Conservation (phyloP, 2,888 invertebrate species). For the Apodemia hepburni region DNA sequence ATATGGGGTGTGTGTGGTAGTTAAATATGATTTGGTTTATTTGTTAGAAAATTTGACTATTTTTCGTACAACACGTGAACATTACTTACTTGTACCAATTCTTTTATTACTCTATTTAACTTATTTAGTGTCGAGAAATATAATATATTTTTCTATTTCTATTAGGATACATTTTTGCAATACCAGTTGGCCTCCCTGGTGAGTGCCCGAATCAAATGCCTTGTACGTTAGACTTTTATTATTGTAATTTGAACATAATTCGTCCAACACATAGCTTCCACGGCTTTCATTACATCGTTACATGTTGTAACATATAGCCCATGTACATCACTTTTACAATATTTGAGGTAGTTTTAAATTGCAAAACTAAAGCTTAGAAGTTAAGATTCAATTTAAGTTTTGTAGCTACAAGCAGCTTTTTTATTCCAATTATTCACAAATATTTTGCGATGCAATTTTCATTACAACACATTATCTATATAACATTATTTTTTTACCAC, state of each 20-base stretch:
- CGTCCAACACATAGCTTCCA: constrained; percentile 50
- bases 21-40: constrained; percentile 18
- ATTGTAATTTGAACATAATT: constrained; percentile 35
- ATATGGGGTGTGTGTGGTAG: constrained; percentile 22
- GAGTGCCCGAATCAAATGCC: constrained; percentile 58
- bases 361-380: constrained; percentile 12
- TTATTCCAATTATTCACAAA: constrained; percentile 32
- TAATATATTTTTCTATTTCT: constrained; percentile 56
- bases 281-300: constrained; percentile 48
- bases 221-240: constrained; percentile 46
- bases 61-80: constrained; percentile 1
- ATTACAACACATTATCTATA: constrained; percentile 19
- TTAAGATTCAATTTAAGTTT: constrained; percentile 20
- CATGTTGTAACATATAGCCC: constrained; percentile 24
- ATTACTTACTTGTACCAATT: background rate
- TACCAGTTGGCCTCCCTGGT: constrained; percentile 77
- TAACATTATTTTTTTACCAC: background rate
- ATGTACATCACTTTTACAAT: constrained; percentile 18
- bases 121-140: constrained; percentile 39
- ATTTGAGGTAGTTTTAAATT: constrained; percentile 20
- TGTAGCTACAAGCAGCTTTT: constrained; percentile 38
- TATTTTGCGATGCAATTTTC: constrained; percentile 38
- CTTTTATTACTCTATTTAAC: background rate
- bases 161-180: constrained; percentile 76
- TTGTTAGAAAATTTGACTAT: background rate